Evolutionary conservation across 2,797 vertebrate genomes (phyloP).

Genomic region (Falco cherrug): DNA sequence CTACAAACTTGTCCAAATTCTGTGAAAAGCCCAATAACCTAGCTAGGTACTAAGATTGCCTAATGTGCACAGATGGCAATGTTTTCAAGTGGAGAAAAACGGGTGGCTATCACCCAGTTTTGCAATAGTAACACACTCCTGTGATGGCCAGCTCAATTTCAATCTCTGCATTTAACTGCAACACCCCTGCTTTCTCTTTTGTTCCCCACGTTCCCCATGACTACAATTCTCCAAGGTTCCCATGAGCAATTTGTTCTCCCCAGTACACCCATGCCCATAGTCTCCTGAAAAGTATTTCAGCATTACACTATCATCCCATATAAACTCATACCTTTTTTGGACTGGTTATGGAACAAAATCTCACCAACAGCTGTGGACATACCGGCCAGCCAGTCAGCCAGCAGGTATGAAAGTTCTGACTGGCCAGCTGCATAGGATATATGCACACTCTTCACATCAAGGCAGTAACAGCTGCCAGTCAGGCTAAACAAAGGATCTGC

Average conservation of each 20-base stretch:
- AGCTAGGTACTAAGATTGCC: not conserved
- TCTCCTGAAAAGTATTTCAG: not conserved
- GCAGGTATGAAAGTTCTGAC: not conserved
- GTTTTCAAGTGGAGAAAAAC: not conserved
- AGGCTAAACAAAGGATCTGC: not conserved
- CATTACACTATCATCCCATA: not conserved
- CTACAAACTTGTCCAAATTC: not conserved
- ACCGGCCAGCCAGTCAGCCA: not conserved
- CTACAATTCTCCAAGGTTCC: not conserved
- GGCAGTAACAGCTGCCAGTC: not conserved
- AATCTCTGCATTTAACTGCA: not conserved
- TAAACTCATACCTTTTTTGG: not conserved
- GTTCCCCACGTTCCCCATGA: not conserved
- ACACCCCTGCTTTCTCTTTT: not conserved
- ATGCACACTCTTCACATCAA: not conserved
- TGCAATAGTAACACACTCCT: not conserved
- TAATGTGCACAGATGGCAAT: not conserved
- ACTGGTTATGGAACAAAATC: not conserved
- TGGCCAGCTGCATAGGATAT: not conserved
- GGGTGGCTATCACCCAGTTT: not conserved
- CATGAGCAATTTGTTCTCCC: not conserved
- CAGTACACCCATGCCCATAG: fast-evolving
- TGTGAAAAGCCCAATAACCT: not conserved
- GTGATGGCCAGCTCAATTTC: not conserved
- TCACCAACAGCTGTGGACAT: not conserved